These are phyloP conservation scores for Lacanobia oleracea DNA, from an alignment of 2,888 invertebrate species.

Conservation along the genomic window DNA sequence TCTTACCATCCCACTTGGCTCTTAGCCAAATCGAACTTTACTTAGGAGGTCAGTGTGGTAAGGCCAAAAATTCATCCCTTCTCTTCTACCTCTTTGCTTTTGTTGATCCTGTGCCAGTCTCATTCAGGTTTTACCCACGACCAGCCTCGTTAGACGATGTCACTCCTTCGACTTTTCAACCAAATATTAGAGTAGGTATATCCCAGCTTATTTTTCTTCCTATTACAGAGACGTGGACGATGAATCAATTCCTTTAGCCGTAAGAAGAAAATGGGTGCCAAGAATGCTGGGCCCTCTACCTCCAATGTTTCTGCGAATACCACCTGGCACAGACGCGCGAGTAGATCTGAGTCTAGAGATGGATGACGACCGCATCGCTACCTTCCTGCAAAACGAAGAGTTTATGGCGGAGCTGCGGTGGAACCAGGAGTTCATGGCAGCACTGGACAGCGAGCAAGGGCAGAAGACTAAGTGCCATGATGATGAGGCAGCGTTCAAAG, in stretches of 20 bases:
- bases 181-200: background rate
- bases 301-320: conserved; percentile 94
- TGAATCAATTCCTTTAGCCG: conserved; percentile 84
- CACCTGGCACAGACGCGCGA: conserved; percentile 86
- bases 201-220: background rate
- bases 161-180: background rate
- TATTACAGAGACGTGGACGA: conserved; percentile 84
- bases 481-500: conserved; percentile 94
- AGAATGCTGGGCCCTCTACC: conserved; percentile 95
- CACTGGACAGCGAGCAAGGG: conserved; percentile 94
- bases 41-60: conserved; percentile 37
- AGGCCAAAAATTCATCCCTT: conserved; percentile 9
- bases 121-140: background rate
- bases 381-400: conserved; percentile 97
- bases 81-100: background rate
- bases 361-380: conserved; percentile 96
- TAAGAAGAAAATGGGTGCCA: conserved; percentile 93
- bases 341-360: conserved; percentile 91
- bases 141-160: background rate
- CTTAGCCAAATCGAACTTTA: conserved; percentile 33
- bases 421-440: conserved; percentile 96
- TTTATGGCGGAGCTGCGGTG: conserved; percentile 96
- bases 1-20: conserved; percentile 18
- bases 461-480: conserved; percentile 88
- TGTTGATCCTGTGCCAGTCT: background rate